phyloP scores from a whole-genome alignment of 1,140 invertebrate species.

The Planococcus citri region DNA sequence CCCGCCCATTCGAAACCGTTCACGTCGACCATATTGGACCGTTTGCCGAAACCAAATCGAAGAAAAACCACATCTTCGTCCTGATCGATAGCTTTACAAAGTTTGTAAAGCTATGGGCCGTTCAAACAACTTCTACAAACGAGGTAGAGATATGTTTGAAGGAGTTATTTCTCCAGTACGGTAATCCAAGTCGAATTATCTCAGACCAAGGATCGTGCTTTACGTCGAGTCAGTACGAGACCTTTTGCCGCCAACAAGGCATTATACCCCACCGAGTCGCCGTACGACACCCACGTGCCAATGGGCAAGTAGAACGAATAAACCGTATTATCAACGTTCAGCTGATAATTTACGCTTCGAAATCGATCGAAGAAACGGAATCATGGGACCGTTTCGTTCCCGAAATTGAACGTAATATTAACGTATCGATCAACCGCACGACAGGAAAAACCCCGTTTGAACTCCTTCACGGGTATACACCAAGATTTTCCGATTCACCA shows the following conservation, averaged over 20 bases:
- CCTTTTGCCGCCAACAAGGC: neutral
- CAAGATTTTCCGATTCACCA: neutral
- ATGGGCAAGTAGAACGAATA: neutral
- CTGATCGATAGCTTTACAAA: slow-evolving; percentile 16
- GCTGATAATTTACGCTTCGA: neutral
- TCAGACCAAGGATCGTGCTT: slow-evolving; percentile 4
- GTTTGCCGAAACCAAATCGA: neutral
- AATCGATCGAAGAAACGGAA: neutral
- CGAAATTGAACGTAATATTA: neutral
- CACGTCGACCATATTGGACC: slow-evolving; percentile 17
- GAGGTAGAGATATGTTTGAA: neutral
- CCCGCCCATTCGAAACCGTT: neutral
- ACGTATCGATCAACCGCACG: neutral
- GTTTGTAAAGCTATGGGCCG: neutral
- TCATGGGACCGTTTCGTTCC: neutral
- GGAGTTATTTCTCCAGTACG: neutral
- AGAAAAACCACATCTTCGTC: neutral
- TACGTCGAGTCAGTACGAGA: neutral
- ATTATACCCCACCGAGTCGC: neutral
- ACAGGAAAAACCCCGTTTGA: neutral
- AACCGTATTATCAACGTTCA: neutral
- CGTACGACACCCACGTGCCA: slow-evolving; percentile 9
- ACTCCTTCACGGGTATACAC: neutral
- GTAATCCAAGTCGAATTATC: neutral
- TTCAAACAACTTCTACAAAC: neutral